Percentiles rank a stretch among this genome's conserved stretches.
Evolutionary conservation across 2,797 vertebrate species (phyloP).

Genomic region (Hylomyscus alleni): DNA sequence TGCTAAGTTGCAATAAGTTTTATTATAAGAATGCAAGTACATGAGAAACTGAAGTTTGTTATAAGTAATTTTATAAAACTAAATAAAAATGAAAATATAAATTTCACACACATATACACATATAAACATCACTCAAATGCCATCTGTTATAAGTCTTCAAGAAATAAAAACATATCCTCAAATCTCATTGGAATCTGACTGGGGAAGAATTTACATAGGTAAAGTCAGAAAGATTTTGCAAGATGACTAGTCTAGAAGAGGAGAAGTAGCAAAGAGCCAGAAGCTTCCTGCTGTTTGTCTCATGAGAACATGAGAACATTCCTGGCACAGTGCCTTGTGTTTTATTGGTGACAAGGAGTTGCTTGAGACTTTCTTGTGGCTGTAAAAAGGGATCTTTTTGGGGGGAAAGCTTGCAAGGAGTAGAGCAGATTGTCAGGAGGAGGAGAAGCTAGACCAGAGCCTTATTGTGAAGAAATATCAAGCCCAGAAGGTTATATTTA

Average conservation of each 20-base stretch:
- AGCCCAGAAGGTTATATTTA: neutral
- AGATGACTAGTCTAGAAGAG: neutral
- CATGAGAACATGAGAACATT: neutral
- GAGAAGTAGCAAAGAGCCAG: neutral
- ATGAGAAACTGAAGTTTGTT: constrained; percentile 35
- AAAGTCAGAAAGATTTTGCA: constrained; percentile 13
- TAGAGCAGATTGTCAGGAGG: neutral
- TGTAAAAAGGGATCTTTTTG: neutral
- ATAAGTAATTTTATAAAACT: constrained; percentile 41
- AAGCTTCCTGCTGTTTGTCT: neutral
- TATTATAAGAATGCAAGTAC: neutral
- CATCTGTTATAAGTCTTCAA: constrained; percentile 24
- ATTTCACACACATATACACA: neutral
- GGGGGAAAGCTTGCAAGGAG: neutral
- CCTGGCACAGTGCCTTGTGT: neutral
- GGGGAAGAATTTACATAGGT: neutral
- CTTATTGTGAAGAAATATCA: neutral
- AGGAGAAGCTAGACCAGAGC: neutral
- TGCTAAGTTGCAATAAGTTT: neutral
- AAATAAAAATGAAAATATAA: constrained; percentile 14
- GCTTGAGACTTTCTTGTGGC: too few relatives aligned
- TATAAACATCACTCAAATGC: neutral
- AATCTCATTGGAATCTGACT: neutral
- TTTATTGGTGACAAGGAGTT: neutral
- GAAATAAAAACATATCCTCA: neutral